phyloP scores from a whole-genome alignment of 1,140 invertebrate genomes.

The Dolichoris vasculosae region DNA sequence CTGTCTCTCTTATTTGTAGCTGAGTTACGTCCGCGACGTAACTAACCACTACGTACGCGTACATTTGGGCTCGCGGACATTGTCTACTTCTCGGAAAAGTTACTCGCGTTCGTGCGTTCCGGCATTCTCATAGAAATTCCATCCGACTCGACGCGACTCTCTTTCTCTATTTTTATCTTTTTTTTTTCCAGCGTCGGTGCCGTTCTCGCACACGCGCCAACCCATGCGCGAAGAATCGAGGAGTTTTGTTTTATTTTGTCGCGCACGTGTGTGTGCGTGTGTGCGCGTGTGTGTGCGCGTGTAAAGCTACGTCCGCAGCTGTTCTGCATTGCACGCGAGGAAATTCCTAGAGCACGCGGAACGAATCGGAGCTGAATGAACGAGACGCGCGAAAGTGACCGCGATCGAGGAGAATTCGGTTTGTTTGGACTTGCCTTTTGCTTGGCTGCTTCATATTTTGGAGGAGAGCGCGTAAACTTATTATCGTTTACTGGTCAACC shows the following conservation, averaged over 20 bases:
- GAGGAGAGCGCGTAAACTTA: neutral
- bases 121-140: slow-evolving; percentile 49
- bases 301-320: neutral
- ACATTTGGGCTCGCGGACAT: neutral
- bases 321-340: neutral
- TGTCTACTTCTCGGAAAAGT: slow-evolving; percentile 39
- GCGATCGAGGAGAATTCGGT: neutral
- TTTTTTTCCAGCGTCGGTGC: neutral
- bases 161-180: neutral
- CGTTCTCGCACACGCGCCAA: neutral
- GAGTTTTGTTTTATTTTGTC: neutral
- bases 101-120: neutral
- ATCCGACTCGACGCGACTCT: neutral
- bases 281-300: neutral
- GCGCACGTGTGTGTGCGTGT: neutral
- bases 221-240: neutral
- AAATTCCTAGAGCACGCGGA: neutral
- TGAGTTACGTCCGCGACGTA: neutral
- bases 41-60: neutral
- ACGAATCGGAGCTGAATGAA: slow-evolving; percentile 1
- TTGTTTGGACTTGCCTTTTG: neutral
- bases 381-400: neutral
- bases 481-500: neutral
- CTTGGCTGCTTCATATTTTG: neutral
- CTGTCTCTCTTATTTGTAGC: neutral